phyloP scores from a whole-genome alignment of 2,888 invertebrate genomes.

The Allophyes oxyacanthae region DNA sequence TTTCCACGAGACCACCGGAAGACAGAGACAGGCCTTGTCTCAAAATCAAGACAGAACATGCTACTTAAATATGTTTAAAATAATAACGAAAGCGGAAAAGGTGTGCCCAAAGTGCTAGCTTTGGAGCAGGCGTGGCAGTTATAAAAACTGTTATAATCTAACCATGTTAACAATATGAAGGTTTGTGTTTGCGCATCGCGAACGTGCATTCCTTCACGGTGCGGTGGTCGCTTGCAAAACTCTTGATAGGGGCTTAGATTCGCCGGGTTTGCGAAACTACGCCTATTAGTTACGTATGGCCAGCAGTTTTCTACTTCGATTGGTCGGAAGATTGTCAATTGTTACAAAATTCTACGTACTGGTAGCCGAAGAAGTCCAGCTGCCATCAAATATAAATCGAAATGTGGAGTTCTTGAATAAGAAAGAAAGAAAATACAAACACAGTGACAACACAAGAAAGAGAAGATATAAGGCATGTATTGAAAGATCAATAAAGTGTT shows the following conservation, averaged over 20 bases:
- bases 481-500: too few relatives aligned
- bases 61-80: too few relatives aligned
- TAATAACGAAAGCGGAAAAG: too few relatives aligned
- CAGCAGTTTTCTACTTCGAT: conserved; percentile 67
- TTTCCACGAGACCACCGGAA: too few relatives aligned
- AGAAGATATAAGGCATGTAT: too few relatives aligned
- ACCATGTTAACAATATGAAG: conserved; percentile 57
- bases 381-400: conserved; percentile 3
- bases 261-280: conserved; percentile 64
- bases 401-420: conserved; percentile 14
- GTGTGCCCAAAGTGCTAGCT: not conserved
- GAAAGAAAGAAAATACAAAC: too few relatives aligned
- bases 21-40: too few relatives aligned
- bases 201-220: conserved; percentile 78
- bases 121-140: conserved; percentile 15
- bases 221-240: conserved; percentile 75
- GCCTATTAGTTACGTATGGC: conserved; percentile 64
- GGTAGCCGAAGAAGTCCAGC: not conserved
- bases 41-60: too few relatives aligned
- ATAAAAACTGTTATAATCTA: conserved; percentile 43
- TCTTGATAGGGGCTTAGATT: conserved; percentile 70
- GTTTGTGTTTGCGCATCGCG: conserved; percentile 57
- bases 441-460: too few relatives aligned
- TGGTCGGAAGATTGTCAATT: conserved; percentile 47
- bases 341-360: conserved; percentile 34